These are phyloP conservation scores for Nycteola revayana DNA, from an alignment of 2,888 invertebrate species.

Conservation along the genomic window DNA sequence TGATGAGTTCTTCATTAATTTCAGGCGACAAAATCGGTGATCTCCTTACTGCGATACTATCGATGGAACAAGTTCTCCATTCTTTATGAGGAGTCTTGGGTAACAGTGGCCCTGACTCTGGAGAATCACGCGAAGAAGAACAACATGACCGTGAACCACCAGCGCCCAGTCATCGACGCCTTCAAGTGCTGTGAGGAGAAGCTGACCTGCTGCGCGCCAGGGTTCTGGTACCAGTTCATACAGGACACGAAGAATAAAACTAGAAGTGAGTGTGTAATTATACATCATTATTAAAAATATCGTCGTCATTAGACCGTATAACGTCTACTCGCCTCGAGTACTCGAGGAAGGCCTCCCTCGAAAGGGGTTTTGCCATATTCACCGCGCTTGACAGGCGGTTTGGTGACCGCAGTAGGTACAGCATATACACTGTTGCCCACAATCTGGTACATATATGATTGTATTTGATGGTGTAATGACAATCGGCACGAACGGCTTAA, in stretches of 20 bases:
- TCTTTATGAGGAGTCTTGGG: constrained; percentile 90
- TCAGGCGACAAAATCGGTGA: constrained; percentile 96
- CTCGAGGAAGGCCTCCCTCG: no score
- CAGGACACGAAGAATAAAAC: constrained; percentile 93
- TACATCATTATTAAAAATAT: no score
- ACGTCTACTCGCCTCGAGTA: no score
- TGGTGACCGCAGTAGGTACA: no score
- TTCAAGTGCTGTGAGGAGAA: constrained; percentile 90
- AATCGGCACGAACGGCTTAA: no score
- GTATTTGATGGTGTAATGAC: no score
- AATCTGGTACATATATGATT: no score
- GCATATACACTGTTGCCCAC: no score
- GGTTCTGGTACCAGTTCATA: constrained; percentile 92
- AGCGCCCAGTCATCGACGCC: constrained; percentile 85
- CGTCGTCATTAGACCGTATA: no score
- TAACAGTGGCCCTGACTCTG: constrained; percentile 91
- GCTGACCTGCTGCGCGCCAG: constrained; percentile 88
- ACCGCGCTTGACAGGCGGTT: no score
- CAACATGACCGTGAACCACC: constrained; percentile 93
- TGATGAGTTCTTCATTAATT: constrained; percentile 29
- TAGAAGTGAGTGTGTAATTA: constrained; percentile 89
- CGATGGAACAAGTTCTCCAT: constrained; percentile 97
- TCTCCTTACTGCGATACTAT: constrained; percentile 94
- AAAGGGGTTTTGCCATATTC: no score
- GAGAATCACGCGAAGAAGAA: constrained; percentile 87